Percentiles rank a stretch among this genome's conserved stretches.
Evolutionary conservation across 2,888 invertebrate species (phyloP).

Genomic region (Hemaris fuciformis): DNA sequence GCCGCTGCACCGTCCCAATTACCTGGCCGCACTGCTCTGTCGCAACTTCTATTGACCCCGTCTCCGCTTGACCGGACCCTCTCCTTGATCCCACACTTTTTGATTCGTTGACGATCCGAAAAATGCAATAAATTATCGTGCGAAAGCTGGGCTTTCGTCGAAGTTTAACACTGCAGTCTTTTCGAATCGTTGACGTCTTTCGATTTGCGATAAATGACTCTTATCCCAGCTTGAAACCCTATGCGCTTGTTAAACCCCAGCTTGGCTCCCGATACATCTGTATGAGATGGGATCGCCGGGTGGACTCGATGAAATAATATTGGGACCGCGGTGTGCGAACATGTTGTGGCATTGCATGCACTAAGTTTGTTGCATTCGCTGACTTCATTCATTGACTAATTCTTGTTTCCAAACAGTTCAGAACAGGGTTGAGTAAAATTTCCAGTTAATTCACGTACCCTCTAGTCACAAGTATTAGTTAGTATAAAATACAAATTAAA

Average conservation of each 20-base stretch:
- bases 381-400: conserved; percentile 24
- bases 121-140: conserved; percentile 14
- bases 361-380: conserved; percentile 20
- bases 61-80: conserved; percentile 28
- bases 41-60: conserved; percentile 67
- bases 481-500: not conserved
- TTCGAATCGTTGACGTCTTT: not conserved
- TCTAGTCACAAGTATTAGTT: not conserved
- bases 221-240: not conserved
- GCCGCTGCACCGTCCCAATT: conserved; percentile 68
- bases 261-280: not conserved
- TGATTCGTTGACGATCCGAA: conserved; percentile 19
- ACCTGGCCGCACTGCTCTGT: conserved; percentile 73
- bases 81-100: conserved; percentile 23
- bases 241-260: not conserved
- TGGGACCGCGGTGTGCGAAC: not conserved
- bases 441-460: not conserved
- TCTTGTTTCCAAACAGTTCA: not conserved
- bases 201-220: not conserved
- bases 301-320: not conserved
- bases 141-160: conserved; percentile 8
- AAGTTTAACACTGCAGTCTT: not conserved
- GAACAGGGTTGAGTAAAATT: not conserved
- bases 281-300: not conserved
- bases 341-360: conserved; percentile 21